Evolutionary conservation across 2,888 invertebrate genomes (phyloP).

Genomic region (Schizotus pectinicornis): DNA sequence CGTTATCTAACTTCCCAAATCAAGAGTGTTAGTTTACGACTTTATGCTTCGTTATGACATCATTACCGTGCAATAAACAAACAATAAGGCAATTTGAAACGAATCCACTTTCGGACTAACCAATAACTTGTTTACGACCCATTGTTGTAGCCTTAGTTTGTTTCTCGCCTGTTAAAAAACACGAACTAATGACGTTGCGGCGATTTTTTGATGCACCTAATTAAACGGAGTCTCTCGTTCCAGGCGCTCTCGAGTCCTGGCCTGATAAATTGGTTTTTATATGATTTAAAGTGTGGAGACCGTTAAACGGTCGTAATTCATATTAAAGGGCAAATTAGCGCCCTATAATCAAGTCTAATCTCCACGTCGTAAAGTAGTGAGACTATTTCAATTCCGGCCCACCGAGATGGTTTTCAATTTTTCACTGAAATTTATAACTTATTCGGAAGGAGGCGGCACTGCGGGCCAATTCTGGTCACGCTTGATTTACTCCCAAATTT

Average conservation of each 20-base stretch:
- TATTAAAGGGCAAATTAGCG: constrained; percentile 47
- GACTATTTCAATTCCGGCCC: constrained; percentile 54
- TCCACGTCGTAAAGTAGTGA: constrained; percentile 57
- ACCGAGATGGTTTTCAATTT: constrained; percentile 48
- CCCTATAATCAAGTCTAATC: constrained; percentile 53
- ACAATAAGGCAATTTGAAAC: constrained; percentile 33
- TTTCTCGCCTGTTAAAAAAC: neutral
- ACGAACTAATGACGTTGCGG: neutral
- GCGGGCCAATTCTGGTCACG: constrained; percentile 43
- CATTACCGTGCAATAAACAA: constrained; percentile 41
- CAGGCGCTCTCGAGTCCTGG: neutral
- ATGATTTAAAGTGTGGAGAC: constrained; percentile 4
- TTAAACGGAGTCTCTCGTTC: no score
- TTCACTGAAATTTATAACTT: constrained; percentile 57
- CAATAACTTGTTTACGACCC: constrained; percentile 32
- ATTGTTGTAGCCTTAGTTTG: constrained; percentile 6
- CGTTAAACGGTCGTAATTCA: constrained; percentile 24
- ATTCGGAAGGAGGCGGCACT: constrained; percentile 53
- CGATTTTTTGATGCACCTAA: neutral
- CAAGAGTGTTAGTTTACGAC: constrained; percentile 24
- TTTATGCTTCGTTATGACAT: constrained; percentile 41
- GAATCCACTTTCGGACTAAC: constrained; percentile 30
- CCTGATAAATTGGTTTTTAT: constrained; percentile 1
- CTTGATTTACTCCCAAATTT: constrained; percentile 39
- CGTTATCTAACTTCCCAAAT: constrained; percentile 16